Percentiles rank a stretch among this genome's conserved stretches.
These are phyloP conservation scores for Sinhomidia bicolor DNA, from an alignment of 2,888 invertebrate genomes.

Conservation along the genomic window DNA sequence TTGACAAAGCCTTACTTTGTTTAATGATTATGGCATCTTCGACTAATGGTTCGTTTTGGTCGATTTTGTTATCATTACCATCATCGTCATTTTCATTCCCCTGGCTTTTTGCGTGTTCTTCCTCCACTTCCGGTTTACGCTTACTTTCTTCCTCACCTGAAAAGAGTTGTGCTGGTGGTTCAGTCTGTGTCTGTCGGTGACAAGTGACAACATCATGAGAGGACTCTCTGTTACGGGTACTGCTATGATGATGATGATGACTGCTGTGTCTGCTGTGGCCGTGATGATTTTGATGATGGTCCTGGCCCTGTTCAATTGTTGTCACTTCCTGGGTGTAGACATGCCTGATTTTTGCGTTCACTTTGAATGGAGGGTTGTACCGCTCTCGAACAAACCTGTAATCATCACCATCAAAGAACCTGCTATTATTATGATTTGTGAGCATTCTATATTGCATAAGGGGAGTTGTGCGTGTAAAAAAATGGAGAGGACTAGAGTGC, in stretches of 20 bases:
- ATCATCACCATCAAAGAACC: constrained; percentile 24
- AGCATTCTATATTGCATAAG: not conserved
- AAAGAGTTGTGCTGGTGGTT: constrained; percentile 16
- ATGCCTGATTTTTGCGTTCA: constrained; percentile 76
- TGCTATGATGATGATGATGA: constrained; percentile 4
- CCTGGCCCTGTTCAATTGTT: constrained; percentile 64
- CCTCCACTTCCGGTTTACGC: constrained; percentile 49
- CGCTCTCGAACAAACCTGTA: constrained; percentile 65
- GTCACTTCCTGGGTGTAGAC: constrained; percentile 76
- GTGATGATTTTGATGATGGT: constrained; percentile 41
- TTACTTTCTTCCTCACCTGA: constrained; percentile 23
- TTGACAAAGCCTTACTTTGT: not conserved
- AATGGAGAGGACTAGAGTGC: no score
- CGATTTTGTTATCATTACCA: not conserved
- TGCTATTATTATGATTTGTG: no score
- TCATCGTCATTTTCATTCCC: not conserved
- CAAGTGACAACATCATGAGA: constrained; percentile 50
- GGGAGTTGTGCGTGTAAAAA: not conserved
- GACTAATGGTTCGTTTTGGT: not conserved
- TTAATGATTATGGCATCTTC: not conserved
- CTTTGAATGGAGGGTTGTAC: constrained; percentile 72
- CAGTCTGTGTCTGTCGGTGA: constrained; percentile 73
- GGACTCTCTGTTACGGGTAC: not conserved
- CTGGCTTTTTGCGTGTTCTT: constrained; percentile 24
- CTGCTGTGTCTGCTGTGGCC: not conserved